Percentiles rank a stretch among this genome's conserved stretches.
Evolutionary conservation across 2,797 vertebrate genomes (phyloP).

Genomic region (Leptoclinus maculatus): DNA sequence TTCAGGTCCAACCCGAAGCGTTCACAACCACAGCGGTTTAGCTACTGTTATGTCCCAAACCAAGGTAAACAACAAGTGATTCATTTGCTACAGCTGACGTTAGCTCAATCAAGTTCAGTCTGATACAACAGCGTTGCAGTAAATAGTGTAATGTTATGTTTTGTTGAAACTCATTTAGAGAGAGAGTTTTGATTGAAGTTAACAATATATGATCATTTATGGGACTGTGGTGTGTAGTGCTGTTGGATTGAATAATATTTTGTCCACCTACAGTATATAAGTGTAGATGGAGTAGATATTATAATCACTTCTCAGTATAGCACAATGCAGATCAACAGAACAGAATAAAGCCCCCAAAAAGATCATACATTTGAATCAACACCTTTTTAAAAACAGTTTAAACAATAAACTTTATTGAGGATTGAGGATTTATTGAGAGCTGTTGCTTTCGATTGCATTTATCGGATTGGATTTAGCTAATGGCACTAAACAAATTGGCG

Average conservation of each 20-base stretch:
- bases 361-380: no score
- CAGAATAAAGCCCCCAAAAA: no score
- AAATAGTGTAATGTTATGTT: neutral
- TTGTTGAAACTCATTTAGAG: neutral
- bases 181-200: neutral
- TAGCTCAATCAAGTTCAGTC: neutral
- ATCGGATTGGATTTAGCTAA: neutral
- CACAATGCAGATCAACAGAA: neutral
- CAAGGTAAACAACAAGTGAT: slow-evolving; percentile 83
- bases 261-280: no score
- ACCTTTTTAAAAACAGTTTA: no score
- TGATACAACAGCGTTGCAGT: neutral
- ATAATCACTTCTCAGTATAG: neutral
- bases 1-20: slow-evolving; percentile 38
- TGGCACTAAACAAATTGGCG: neutral
- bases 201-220: neutral
- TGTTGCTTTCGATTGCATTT: no score
- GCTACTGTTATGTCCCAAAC: slow-evolving; percentile 62
- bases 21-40: slow-evolving; percentile 3
- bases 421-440: no score
- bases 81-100: neutral
- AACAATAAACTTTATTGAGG: no score
- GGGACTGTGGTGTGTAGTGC: neutral
- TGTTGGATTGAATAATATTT: neutral
- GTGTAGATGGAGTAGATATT: neutral